phyloP scores from a whole-genome alignment of 2,797 vertebrate genomes.

The Toxotes lorentzi region DNA sequence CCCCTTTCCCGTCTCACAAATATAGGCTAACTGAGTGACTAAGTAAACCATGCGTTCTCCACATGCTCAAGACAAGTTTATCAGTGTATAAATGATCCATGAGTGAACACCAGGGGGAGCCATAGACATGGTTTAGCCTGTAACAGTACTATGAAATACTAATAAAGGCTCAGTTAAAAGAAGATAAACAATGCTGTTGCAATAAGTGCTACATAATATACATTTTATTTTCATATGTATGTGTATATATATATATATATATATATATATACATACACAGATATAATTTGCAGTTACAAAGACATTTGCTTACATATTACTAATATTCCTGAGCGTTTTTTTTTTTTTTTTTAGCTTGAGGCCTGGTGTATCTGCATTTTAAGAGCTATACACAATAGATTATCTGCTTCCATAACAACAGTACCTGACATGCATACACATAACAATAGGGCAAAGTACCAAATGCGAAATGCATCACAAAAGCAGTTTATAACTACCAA shows the following conservation, averaged over 20 bases:
- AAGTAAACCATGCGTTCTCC: neutral
- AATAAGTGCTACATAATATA: conserved; percentile 43
- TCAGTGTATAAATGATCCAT: neutral
- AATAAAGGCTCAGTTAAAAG: neutral
- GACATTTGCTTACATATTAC: conserved; percentile 68
- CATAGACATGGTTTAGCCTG: neutral
- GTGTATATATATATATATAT: neutral
- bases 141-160: neutral
- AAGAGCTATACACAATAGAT: conserved; percentile 82
- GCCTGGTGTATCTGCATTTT: conserved; percentile 84
- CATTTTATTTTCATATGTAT: conserved; percentile 68
- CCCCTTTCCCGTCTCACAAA: neutral
- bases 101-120: conserved; percentile 13
- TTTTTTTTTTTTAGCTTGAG: conserved; percentile 83
- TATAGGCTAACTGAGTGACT: no score
- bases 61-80: neutral
- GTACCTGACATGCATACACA: conserved; percentile 64
- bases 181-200: conserved; percentile 52
- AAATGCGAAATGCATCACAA: conserved; percentile 37
- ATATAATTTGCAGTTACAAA: conserved; percentile 67
- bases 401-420: conserved; percentile 51
- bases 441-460: conserved; percentile 52
- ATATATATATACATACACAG: conserved; percentile 6
- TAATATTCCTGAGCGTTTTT: conserved; percentile 80
- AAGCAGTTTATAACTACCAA: conserved; percentile 34